These are phyloP conservation scores for Phymatocera aterrima DNA, from an alignment of 2,888 invertebrate genomes.

Conservation along the genomic window DNA sequence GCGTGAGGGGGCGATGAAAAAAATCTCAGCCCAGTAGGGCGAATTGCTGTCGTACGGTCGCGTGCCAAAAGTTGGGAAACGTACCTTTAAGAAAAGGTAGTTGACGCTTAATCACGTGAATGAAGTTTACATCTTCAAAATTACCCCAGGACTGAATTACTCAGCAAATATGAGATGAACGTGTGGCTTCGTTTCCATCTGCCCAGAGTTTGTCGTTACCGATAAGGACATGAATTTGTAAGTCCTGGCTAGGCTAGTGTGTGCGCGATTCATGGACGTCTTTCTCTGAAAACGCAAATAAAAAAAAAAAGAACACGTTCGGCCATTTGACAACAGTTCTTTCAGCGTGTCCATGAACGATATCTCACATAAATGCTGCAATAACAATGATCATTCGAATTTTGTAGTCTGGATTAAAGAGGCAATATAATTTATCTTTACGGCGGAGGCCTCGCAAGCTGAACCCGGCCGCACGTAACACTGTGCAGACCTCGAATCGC, in stretches of 20 bases:
- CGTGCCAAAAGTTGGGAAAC: neutral
- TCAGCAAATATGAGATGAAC: too few relatives aligned
- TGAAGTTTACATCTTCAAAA: neutral
- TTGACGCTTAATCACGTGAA: neutral
- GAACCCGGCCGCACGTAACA: constrained; percentile 18
- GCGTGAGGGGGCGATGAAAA: neutral
- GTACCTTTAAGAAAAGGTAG: neutral
- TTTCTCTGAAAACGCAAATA: neutral
- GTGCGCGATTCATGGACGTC: neutral
- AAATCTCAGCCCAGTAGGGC: neutral
- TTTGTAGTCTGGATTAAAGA: constrained; percentile 17
- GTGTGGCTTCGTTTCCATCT: neutral
- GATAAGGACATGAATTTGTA: neutral
- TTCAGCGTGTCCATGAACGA: constrained; percentile 2
- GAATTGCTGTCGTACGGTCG: neutral
- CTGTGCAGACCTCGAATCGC: constrained; percentile 28
- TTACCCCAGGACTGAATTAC: neutral
- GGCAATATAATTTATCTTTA: constrained; percentile 23
- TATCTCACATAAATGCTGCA: constrained; percentile 14
- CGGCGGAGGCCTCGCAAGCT: neutral
- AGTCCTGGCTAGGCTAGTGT: neutral
- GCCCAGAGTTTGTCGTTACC: neutral
- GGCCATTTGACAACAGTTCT: neutral
- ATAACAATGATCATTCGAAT: constrained; percentile 25
- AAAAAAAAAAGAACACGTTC: neutral